A percentile compares a stretch with the other conserved stretches of the same genome.
Evolutionary conservation across 2,113 vertebrate genomes (phyloP).

Genomic region (Ellobius talpinus): DNA sequence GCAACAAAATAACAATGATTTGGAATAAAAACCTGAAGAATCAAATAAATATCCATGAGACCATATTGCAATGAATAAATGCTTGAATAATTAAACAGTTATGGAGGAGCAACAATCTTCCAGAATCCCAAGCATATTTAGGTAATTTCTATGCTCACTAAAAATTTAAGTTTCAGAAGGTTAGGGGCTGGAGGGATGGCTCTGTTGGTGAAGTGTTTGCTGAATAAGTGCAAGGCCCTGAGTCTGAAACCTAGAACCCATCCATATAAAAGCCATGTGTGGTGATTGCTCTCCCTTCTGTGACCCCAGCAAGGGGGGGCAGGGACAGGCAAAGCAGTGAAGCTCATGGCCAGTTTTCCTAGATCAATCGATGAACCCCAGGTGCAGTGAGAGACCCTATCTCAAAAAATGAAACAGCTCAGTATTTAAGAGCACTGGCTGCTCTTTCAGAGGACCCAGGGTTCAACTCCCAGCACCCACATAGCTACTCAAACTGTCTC

Average conservation of each 20-base stretch:
- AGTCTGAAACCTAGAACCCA: background rate
- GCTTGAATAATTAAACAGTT: background rate
- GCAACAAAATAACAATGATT: background rate
- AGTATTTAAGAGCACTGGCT: background rate
- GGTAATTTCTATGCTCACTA: background rate
- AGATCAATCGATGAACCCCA: background rate
- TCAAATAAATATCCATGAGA: constrained; percentile 2
- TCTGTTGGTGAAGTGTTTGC: background rate
- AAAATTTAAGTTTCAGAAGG: background rate
- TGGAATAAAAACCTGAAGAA: background rate
- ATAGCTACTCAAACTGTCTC: background rate
- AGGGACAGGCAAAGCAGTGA: background rate
- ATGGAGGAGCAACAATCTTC: background rate
- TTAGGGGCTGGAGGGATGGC: background rate
- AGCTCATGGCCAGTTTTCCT: background rate
- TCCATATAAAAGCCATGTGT: background rate
- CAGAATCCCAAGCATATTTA: background rate
- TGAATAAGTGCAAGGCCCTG: background rate
- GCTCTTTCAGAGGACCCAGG: background rate
- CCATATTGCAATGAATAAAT: constrained; percentile 19
- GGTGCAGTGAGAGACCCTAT: background rate
- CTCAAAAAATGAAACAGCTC: background rate
- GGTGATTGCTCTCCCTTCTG: background rate
- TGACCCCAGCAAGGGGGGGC: background rate
- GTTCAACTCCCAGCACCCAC: background rate